Evolutionary conservation across 2,113 vertebrate genomes (phyloP), one percentile per base, ranked within the genome.

Genomic region (Henicopernis longicauda): DNA sequence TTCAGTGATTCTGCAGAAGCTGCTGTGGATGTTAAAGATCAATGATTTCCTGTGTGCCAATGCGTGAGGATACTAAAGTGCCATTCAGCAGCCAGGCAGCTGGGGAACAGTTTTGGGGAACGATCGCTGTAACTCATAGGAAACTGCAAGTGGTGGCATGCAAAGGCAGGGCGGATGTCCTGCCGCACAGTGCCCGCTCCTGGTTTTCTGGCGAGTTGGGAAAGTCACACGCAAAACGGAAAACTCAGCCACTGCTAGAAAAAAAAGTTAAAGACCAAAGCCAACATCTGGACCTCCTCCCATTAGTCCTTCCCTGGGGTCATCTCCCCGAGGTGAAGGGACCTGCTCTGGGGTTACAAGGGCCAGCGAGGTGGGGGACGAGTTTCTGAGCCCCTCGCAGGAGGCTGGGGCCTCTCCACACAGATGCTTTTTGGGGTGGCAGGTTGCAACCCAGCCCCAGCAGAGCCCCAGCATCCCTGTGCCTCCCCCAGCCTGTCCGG

Each of bases 91-190:
- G 40, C 61, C 42, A 83, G 82, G 71, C 63, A 90, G 18, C 23
- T 76, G 54, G 32, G 57, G 13, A 82, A 73, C 0, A 1, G 13
- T 27, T 79, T 87, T 71, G 11, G 19, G 38, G 50, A 90, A 34
- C 0, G 0, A 14, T 36, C 4, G 0, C 31, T 40, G 54, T 79
- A 86, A 73, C 52, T 90, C 0, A 0, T 25, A 58, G 57, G 47
- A 90, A 52, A 36, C 44, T 32, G 6, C 21, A 54, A 49, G 9
- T 9, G 23, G 27, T 15, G 32, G 50, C 36, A 49, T 20, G 44
- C 38, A 45, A 58, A 84, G 27, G 49, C 25, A 78, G 54, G 20
- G 29, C 1, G 0, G 36, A 10, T 16, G 27, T 74, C 65, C 57
- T 55, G 42, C 29, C 4, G 0, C 38, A 18, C 9, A 3, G 16